Percentiles rank a stretch among this genome's conserved stretches.
These are phyloP conservation scores for Drosophila percnosoma DNA, from an alignment of 2,888 invertebrate species.

Conservation along the genomic window DNA sequence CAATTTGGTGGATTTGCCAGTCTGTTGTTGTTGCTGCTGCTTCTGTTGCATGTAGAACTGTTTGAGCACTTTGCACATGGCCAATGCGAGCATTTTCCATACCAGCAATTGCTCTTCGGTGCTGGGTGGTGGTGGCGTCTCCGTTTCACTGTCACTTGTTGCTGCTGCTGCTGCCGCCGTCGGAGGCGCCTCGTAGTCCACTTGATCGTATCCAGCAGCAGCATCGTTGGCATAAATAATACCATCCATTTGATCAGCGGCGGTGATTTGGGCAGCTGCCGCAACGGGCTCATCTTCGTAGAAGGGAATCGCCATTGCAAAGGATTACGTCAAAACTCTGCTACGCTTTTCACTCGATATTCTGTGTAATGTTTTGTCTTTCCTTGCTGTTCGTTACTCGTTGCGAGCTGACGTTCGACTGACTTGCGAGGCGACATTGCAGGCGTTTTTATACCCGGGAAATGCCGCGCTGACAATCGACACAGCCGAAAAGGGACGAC, in stretches of 20 bases:
- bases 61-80: conserved; percentile 83
- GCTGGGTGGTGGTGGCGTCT: conserved; percentile 48
- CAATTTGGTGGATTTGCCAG: conserved; percentile 62
- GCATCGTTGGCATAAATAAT: conserved; percentile 39
- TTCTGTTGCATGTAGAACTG: conserved; percentile 79
- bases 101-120: conserved; percentile 75
- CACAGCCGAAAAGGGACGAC: conserved; percentile 42
- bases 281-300: conserved; percentile 74
- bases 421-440: conserved; percentile 53
- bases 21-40: conserved; percentile 33
- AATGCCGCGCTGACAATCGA: conserved; percentile 41
- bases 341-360: conserved; percentile 9
- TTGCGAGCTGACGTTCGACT: conserved; percentile 60
- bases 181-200: conserved; percentile 68
- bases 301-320: conserved; percentile 83
- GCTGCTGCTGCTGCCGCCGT: conserved; percentile 18
- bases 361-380: conserved; percentile 2
- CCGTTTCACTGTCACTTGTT: conserved; percentile 40
- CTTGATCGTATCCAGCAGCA: conserved; percentile 59
- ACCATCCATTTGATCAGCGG: conserved; percentile 80
- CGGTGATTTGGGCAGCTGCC: conserved; percentile 48
- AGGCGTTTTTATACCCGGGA: conserved; percentile 76
- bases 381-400: conserved; percentile 26
- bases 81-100: conserved; percentile 82
- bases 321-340: conserved; percentile 45